Evolutionary conservation across 2,113 vertebrate genomes (phyloP).

Genomic region (Eptesicus fuscus): DNA sequence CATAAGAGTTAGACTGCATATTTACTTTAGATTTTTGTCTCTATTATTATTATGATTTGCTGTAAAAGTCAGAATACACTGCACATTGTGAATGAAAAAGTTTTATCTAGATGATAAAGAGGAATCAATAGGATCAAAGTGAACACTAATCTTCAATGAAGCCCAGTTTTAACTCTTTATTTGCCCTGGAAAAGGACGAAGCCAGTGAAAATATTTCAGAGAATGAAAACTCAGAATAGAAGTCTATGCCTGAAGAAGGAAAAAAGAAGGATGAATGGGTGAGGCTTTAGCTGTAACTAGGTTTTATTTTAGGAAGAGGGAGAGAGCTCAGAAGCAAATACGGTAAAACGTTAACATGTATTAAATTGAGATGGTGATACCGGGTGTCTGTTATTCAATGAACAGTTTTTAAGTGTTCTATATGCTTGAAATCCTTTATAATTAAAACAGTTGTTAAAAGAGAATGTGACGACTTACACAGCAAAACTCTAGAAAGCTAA

Average conservation of each 20-base stretch:
- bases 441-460: neutral
- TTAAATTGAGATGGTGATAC: neutral
- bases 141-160: neutral
- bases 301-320: neutral
- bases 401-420: neutral
- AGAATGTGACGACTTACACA: neutral
- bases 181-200: neutral
- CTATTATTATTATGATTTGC: neutral
- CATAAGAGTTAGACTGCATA: neutral
- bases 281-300: neutral
- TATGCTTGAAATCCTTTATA: neutral
- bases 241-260: neutral
- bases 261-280: neutral
- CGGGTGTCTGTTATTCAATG: neutral
- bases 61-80: neutral
- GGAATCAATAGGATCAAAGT: neutral
- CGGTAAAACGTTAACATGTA: neutral
- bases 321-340: neutral
- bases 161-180: neutral
- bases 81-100: neutral
- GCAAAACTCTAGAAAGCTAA: neutral
- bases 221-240: neutral
- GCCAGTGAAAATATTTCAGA: neutral
- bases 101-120: neutral
- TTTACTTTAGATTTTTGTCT: neutral